Percentiles rank a stretch among this genome's conserved stretches.
Conservation (phyloP, 1,140 invertebrate species). For the Anoplophora glabripennis region DNA sequence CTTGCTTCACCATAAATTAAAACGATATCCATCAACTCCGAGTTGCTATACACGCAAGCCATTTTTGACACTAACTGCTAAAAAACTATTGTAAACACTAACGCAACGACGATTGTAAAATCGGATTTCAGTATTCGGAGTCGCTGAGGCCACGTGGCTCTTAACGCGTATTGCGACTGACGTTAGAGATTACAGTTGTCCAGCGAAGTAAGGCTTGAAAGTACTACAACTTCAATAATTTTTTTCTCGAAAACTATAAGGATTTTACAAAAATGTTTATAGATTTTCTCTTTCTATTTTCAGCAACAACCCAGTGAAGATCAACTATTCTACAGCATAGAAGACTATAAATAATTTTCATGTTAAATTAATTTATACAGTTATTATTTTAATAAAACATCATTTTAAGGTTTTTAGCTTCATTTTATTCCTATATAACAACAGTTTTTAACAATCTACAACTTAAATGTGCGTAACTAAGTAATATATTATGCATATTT, state of each 20-base stretch:
- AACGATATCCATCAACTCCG: background rate
- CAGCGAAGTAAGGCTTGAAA: no score
- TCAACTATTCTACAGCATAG: slow-evolving; percentile 29
- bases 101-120: no score
- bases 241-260: no score
- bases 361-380: slow-evolving; percentile 7
- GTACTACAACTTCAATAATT: no score
- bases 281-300: slow-evolving; percentile 4
- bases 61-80: no score
- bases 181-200: no score
- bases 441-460: background rate
- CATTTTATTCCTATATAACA: background rate
- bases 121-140: no score
- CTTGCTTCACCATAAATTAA: background rate
- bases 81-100: no score
- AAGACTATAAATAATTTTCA: slow-evolving; percentile 15
- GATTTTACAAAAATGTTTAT: no score
- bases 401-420: background rate
- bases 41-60: no score
- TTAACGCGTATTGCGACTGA: no score
- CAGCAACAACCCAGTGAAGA: slow-evolving; percentile 28
- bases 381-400: background rate
- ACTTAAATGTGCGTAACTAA: background rate
- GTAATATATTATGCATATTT: background rate
- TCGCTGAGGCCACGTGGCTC: no score